Evolutionary conservation across 2,797 vertebrate species (phyloP).

Genomic region (Brachyrhaphis roseni): DNA sequence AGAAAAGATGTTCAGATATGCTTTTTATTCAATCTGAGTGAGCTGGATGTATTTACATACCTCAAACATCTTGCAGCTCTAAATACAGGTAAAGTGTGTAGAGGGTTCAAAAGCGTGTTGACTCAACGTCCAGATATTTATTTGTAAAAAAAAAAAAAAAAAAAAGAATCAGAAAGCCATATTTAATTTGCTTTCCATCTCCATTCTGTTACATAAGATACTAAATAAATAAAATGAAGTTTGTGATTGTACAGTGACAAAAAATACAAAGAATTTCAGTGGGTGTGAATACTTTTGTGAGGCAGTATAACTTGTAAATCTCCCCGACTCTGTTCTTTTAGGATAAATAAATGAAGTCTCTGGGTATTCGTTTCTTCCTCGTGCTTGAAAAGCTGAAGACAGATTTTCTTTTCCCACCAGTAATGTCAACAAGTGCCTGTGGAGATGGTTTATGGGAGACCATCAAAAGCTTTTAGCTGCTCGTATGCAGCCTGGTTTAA

Average conservation of each 20-base stretch:
- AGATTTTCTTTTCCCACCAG: slow-evolving; percentile 63
- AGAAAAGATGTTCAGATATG: not conserved
- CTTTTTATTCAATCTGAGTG: not conserved
- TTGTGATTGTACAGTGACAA: not conserved
- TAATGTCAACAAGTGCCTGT: slow-evolving; percentile 78
- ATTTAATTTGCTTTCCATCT: not conserved
- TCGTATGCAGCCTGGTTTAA: slow-evolving; percentile 69
- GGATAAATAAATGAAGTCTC: slow-evolving; percentile 31
- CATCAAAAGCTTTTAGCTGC: slow-evolving; percentile 78
- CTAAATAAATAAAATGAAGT: not conserved
- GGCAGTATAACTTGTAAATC: slow-evolving; percentile 20
- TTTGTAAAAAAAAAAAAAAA: not conserved
- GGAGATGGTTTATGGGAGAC: slow-evolving; percentile 64
- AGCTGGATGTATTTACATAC: not conserved
- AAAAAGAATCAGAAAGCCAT: not conserved
- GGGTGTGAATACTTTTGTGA: slow-evolving; percentile 25
- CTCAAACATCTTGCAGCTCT: not conserved
- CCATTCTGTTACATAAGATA: not conserved
- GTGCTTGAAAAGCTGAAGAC: slow-evolving; percentile 57
- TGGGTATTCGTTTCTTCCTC: slow-evolving; percentile 41
- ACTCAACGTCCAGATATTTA: not conserved
- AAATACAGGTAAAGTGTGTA: not conserved
- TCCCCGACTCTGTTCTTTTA: not conserved
- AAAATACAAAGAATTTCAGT: not conserved
- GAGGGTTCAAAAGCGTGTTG: not conserved